phyloP scores from a whole-genome alignment of 2,797 vertebrate genomes.

The Trachops cirrhosus region DNA sequence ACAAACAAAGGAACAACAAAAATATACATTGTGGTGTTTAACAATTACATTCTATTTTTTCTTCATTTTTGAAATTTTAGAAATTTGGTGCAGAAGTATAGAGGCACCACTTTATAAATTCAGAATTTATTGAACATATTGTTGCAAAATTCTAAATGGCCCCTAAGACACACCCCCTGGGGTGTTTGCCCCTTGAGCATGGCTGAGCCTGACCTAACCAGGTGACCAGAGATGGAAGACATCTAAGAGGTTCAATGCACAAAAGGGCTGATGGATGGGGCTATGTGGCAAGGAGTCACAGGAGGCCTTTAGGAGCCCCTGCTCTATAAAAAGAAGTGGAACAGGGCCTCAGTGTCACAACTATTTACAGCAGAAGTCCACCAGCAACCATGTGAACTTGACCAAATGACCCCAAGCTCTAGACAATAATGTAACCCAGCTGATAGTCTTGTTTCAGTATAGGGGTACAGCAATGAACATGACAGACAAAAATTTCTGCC shows the following conservation, averaged over 20 bases:
- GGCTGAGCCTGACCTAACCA: neutral
- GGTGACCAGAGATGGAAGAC: neutral
- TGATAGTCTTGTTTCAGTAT: neutral
- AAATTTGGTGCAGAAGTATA: neutral
- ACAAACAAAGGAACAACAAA: neutral
- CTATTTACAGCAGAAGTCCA: neutral
- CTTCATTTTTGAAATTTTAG: neutral
- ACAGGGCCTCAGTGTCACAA: neutral
- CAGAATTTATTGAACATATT: neutral
- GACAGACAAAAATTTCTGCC: neutral
- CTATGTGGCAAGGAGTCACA: neutral
- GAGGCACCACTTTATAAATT: neutral
- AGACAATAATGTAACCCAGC: neutral
- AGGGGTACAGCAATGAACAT: neutral
- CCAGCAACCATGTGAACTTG: neutral
- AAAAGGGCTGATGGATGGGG: neutral
- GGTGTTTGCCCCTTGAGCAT: neutral
- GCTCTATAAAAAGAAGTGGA: neutral
- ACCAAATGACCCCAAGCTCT: neutral
- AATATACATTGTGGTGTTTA: neutral
- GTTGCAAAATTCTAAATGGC: neutral
- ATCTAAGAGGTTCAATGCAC: neutral
- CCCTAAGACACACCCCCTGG: accelerated
- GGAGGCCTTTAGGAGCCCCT: neutral
- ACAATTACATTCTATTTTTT: neutral